phyloP scores from a whole-genome alignment of 2,888 invertebrate genomes.

The Meteorus colon region DNA sequence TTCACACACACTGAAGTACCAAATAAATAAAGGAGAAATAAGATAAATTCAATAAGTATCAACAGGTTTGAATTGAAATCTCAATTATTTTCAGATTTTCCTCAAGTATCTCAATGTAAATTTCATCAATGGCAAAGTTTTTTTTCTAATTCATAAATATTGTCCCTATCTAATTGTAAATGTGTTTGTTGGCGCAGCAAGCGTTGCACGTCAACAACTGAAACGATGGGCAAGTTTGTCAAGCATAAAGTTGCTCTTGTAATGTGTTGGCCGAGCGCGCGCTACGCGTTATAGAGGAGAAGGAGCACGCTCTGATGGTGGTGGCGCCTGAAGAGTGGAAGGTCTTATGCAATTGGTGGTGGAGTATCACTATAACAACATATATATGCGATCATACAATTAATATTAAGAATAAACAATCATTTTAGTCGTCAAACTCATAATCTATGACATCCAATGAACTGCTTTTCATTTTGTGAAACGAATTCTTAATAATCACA shows the following conservation, averaged over 20 bases:
- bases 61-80: background rate
- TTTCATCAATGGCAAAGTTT: background rate
- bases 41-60: background rate
- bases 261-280: slow-evolving; percentile 54
- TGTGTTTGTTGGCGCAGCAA: slow-evolving; percentile 42
- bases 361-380: slow-evolving; percentile 3
- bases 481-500: background rate
- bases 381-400: slow-evolving; percentile 28
- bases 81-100: background rate
- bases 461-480: background rate
- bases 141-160: background rate
- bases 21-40: background rate
- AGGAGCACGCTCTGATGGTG: slow-evolving; percentile 45
- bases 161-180: slow-evolving; percentile 19
- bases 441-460: background rate
- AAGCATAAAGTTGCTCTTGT: slow-evolving; percentile 53
- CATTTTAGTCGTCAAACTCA: background rate
- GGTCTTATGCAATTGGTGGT: slow-evolving; percentile 47
- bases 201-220: slow-evolving; percentile 50
- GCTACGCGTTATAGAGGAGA: slow-evolving; percentile 56
- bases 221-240: slow-evolving; percentile 45
- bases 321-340: slow-evolving; percentile 48
- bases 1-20: background rate
- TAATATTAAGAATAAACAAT: slow-evolving; percentile 12
- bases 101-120: background rate